Evolutionary conservation across 92 coral and sea anemone genomes (phyloP), one percentile per base, ranked within the genome.

Genomic region (Porites divaricata): DNA sequence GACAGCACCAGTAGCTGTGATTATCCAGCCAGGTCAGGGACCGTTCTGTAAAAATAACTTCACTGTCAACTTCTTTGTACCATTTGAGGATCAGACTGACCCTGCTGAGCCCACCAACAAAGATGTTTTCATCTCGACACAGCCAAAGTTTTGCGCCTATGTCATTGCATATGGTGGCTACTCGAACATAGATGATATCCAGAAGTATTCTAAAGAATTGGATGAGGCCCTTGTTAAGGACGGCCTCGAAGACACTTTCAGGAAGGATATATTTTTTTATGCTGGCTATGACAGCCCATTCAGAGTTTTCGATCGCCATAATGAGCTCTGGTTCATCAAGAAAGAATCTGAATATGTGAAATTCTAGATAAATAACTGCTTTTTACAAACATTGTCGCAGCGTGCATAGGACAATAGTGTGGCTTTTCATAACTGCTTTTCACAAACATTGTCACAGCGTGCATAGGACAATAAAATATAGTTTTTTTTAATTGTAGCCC

Each of bases 201-300:
- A 75, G 74, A 25, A 83, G 45, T 65, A 93, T 26, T 81, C 92
- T 0, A 93, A 79, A 28, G 82, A 78, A 20, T 77, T 95, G 20
- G 71, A 72, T 1, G 80, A 88, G 50, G 98, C 90, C 2, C 80
- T 95, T 56, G 87, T 86, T 21, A 93, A 90, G 75, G 98, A 86
- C 25, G 91, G 93, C 1, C 93, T 93, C 16, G 91, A 90, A 23
- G 90, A 86, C 28, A 70, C 94, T 0, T 95, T 85, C 74, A 78
- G 68, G 28, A 91, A 86, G 56, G 94, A 93, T 9, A 52, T 79
- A 54, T 91, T 88, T 76, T 95, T 56, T 70, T 67, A 48, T 64
- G 98, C 92, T 49, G 93, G 94, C 26, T 95, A 95, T 76, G 97
- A 95, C 54, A 86, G 91, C 59, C 98, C 98, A 7, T 95, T 93